A percentile compares a stretch with the other conserved stretches of the same genome.
Conservation (phyloP, 2,888 invertebrate genomes). For the Dromius quadrimaculatus region DNA sequence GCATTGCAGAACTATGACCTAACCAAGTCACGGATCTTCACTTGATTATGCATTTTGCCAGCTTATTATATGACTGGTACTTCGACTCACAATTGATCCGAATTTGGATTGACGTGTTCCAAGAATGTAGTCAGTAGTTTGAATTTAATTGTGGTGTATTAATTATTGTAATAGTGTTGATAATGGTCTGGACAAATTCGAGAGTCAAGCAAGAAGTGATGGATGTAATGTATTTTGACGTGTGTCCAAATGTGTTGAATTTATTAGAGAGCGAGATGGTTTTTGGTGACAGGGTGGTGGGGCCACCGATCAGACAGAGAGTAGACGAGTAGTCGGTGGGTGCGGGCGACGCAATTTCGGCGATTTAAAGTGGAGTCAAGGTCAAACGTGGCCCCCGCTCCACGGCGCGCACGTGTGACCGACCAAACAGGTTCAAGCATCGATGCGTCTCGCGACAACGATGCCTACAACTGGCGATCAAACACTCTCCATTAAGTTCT, state of each 20-base stretch:
- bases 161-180: slow-evolving; percentile 16
- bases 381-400: slow-evolving; percentile 30
- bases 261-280: neutral
- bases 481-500: slow-evolving; percentile 52
- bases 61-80: too few relatives aligned
- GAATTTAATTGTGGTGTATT: too few relatives aligned
- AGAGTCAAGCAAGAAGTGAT: slow-evolving; percentile 7
- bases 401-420: slow-evolving; percentile 46
- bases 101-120: too few relatives aligned
- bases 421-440: slow-evolving; percentile 50
- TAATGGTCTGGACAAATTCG: slow-evolving; percentile 20
- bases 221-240: slow-evolving; percentile 11
- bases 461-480: slow-evolving; percentile 48
- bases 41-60: too few relatives aligned
- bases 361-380: slow-evolving; percentile 51
- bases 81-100: too few relatives aligned
- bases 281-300: neutral
- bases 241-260: slow-evolving; percentile 6
- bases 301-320: slow-evolving; percentile 18
- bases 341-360: slow-evolving; percentile 46
- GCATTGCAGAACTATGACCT: too few relatives aligned
- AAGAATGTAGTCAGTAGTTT: too few relatives aligned
- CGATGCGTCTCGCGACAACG: slow-evolving; percentile 47
- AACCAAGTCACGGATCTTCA: too few relatives aligned
- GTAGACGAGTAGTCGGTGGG: slow-evolving; percentile 37